Base-by-base conservation (phyloP, 2,797 vertebrate genomes). In the Enteromius mattozi region DNA sequence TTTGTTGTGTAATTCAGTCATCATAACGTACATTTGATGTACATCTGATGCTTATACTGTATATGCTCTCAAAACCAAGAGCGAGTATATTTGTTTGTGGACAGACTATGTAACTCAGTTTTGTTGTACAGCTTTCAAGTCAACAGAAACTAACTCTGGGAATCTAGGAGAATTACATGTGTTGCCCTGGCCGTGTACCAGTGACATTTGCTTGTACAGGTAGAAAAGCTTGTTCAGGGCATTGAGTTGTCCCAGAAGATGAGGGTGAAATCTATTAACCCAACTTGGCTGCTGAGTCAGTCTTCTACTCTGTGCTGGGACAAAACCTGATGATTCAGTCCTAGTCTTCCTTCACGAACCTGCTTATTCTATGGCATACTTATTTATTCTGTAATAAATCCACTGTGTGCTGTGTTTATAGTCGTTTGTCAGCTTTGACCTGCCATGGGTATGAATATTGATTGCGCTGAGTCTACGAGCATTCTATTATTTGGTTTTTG, bases 381-480 rank as follows among this genome's bases (percentile, higher is more conserved):
- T 78, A 85, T 86, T 76, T 86, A 33, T 81, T 75, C 63, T 63
- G 63, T 81, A 68, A 85, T 86, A 89, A 85, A 90, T 86, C 78
- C 80, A 45, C 37, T 6, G 4, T 59, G 19, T 47, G 63, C 49
- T 1, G 37, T 14, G 33, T 72, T 89, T 87, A 80, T 78, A 51
- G 56, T 74, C 59, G 47, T 78, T 76, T 74, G 81, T 49, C 80
- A 86, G 84, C 78, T 76, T 87, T 76, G 81, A 78, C 74, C 49
- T 69, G 3, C 16, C 49, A 42, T 77, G 35, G 0, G 9, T 68
- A 87, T 88, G 82, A 87, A 80, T 88, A 91, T 85, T 69, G 80
- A 86, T 85, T 81, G 40, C 10, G 19, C 68, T 71, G 24, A 17
- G 33, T 72, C 9, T 81, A 37, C 63, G 24, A 49, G 19, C 24